Evolutionary conservation across 2,888 invertebrate genomes (phyloP), one percentile per base, ranked within the genome.

Genomic region (Drosophila subsilvestris): DNA sequence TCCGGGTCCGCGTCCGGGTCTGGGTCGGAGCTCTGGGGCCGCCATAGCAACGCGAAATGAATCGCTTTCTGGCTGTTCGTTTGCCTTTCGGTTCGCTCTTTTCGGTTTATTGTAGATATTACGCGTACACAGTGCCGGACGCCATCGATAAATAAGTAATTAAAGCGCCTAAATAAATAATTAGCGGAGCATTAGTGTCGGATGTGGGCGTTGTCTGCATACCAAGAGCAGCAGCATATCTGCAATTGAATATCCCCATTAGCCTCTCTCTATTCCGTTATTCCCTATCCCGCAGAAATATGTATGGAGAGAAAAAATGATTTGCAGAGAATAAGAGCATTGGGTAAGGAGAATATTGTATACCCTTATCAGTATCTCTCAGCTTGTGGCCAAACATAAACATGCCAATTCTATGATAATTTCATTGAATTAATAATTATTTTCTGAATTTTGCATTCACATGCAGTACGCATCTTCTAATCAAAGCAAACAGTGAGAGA

Each of bases 81-180:
- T 44, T 18, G 62, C 48, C 44, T 3, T 49, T 29, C 10, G n/a
- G n/a, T n/a, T 12, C 32, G 32, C 32, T 12, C 4, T 32, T 32
- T 32, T 48, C 62, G 17, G 51, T 22, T 45, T 56, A 49, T 57
- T 76, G 53, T 66, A 63, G 60, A 74, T 75, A 80, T 79, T 66
- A 74, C 72, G 78, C 66, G 85, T 83, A 79, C 79, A 79, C 78
- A 70, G 45, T 27, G 75, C 25, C 67, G 62, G 62, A 65, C 78
- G 51, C 63, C 27, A 42, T 67, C 77, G 80, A 85, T 80, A 87
- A 82, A 82, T 69, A 72, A 70, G 77, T 76, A 85, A 87, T 85
- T 87, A 87, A 80, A 76, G 72, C 78, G 81, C 68, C 82, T 65
- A 84, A 84, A 83, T 71, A 86, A 84, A 86, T 84, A 86, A 83